Percentiles rank a stretch among this genome's conserved stretches.
These are phyloP conservation scores for Hoplostethus atlanticus DNA, from an alignment of 2,797 vertebrate species.

Conservation along the genomic window DNA sequence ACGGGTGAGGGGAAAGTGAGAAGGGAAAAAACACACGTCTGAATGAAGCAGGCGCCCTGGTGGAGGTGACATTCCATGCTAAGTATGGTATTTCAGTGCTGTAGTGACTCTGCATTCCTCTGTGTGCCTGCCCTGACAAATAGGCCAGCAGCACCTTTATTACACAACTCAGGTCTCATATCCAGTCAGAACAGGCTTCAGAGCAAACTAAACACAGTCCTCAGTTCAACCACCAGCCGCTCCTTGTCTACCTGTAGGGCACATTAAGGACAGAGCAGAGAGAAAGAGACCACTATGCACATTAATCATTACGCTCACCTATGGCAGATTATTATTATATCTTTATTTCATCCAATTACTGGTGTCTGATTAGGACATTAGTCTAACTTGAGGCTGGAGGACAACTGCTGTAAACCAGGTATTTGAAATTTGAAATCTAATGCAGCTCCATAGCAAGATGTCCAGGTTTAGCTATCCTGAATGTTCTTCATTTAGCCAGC, in stretches of 20 bases:
- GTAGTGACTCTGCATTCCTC: constrained; percentile 58
- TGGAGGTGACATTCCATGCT: constrained; percentile 15
- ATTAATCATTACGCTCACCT: neutral
- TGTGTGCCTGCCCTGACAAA: constrained; percentile 37
- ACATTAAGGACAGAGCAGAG: constrained; percentile 10
- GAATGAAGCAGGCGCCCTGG: constrained; percentile 3
- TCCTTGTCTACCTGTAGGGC: constrained; percentile 17
- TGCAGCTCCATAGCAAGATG: too few species aligned
- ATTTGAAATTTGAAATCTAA: too few species aligned
- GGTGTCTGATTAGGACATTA: neutral
- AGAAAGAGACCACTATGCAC: neutral
- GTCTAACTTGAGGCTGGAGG: neutral
- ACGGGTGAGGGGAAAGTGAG: neutral
- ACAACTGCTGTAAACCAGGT: neutral
- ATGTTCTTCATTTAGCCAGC: too few species aligned
- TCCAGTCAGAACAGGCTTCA: constrained; percentile 25
- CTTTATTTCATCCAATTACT: constrained; percentile 3
- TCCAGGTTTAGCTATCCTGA: too few species aligned
- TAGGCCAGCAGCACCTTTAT: constrained; percentile 30
- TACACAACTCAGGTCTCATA: constrained; percentile 44
- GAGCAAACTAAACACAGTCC: constrained; percentile 28
- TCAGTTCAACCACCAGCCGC: constrained; percentile 25
- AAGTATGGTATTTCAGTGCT: constrained; percentile 32
- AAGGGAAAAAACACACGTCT: too few species aligned
- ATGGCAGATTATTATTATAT: neutral